Evolutionary conservation across 2,113 vertebrate species (phyloP).

Genomic region (Dicaeum eximium): DNA sequence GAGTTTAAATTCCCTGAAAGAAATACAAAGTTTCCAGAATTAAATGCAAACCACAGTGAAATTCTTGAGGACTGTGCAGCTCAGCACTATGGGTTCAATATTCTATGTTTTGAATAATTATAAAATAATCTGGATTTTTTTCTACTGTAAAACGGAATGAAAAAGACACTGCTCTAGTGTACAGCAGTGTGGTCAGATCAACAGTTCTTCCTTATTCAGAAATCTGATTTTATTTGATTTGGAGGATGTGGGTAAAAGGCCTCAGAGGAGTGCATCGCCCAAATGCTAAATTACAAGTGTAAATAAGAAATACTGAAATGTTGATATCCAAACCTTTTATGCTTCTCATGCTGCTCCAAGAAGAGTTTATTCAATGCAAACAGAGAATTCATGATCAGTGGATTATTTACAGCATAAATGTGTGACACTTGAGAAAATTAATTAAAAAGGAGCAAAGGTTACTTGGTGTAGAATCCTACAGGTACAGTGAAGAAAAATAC

Average conservation of each 20-base stretch:
- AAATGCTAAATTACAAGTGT: neutral
- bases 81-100: neutral
- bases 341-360: neutral
- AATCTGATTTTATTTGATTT: neutral
- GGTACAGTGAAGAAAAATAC: neutral
- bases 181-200: neutral
- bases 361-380: neutral
- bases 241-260: neutral
- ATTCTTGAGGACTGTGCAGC: neutral
- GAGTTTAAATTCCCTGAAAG: neutral
- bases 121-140: neutral
- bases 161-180: neutral
- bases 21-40: neutral
- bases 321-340: neutral
- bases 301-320: neutral
- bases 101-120: neutral
- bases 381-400: neutral
- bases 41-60: neutral
- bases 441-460: neutral
- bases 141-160: neutral
- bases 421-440: neutral
- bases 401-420: neutral
- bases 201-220: neutral
- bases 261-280: neutral
- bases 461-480: neutral